A percentile compares a stretch with the other conserved stretches of the same genome.
Evolutionary conservation across 1,140 invertebrate species (phyloP).

Genomic region (Halyomorpha halys): DNA sequence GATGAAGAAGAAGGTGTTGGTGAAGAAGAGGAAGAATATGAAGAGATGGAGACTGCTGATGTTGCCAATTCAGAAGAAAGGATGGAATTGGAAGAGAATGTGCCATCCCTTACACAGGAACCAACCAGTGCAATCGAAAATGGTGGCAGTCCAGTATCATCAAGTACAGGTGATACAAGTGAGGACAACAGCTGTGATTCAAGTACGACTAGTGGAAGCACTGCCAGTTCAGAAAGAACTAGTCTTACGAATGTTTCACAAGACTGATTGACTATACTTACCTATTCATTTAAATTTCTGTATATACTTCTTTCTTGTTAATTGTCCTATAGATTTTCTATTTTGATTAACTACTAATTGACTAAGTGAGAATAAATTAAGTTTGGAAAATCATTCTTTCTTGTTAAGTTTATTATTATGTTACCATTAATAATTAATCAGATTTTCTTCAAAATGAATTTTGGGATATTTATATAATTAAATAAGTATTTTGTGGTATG

Average conservation of each 20-base stretch:
- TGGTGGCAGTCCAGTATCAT: background rate
- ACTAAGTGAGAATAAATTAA: background rate
- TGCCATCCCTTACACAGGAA: background rate
- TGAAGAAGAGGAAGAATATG: background rate
- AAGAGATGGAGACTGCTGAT: constrained; percentile 11
- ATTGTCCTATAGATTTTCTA: background rate
- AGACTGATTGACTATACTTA: background rate
- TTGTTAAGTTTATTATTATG: background rate
- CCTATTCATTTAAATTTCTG: background rate
- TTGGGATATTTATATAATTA: background rate
- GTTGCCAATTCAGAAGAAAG: constrained; percentile 7
- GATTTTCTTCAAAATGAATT: background rate
- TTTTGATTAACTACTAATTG: background rate
- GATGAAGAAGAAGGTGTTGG: constrained; percentile 15
- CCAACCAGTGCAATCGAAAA: background rate
- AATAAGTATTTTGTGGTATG: background rate
- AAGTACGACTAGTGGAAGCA: too few relatives aligned
- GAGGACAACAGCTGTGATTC: constrained; percentile 7
- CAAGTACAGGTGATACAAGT: background rate
- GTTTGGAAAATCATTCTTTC: background rate
- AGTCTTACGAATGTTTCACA: background rate
- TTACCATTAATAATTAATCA: background rate
- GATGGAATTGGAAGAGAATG: constrained; percentile 18
- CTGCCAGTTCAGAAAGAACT: background rate
- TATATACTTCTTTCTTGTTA: background rate